These are phyloP conservation scores for Alethe diademata DNA, from an alignment of 2,113 vertebrate species.

Conservation along the genomic window DNA sequence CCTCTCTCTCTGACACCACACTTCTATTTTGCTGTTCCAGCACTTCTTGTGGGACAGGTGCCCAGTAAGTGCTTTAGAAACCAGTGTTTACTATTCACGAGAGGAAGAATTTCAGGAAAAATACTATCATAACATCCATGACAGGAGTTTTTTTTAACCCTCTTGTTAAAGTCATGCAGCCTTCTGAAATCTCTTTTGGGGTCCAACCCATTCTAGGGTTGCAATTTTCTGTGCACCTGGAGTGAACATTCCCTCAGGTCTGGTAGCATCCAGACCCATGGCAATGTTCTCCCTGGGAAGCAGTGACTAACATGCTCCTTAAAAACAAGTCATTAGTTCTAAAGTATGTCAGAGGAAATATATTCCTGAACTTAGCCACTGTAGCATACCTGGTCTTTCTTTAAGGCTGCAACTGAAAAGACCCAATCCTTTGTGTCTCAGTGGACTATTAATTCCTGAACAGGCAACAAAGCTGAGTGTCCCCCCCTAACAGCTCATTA, in stretches of 20 bases:
- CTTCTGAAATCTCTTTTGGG: not conserved
- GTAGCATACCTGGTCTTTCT: not conserved
- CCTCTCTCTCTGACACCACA: conserved; percentile 4
- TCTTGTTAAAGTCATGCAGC: not conserved
- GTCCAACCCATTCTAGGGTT: not conserved
- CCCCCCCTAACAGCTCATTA: not conserved
- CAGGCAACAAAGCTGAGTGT: not conserved
- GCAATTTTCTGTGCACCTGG: not conserved
- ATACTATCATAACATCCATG: not conserved
- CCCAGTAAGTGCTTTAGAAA: conserved; percentile 35
- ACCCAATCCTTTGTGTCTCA: not conserved
- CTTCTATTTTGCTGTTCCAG: conserved; percentile 33
- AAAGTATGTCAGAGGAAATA: not conserved
- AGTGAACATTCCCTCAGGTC: not conserved
- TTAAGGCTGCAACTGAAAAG: not conserved
- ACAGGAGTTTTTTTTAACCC: not conserved
- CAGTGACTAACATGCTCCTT: not conserved
- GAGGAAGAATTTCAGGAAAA: conserved; percentile 33
- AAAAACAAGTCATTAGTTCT: not conserved
- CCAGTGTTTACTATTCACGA: not conserved
- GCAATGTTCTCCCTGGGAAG: not conserved
- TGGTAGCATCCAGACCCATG: not conserved
- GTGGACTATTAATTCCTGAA: not conserved
- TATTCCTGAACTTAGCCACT: not conserved
- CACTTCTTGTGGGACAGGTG: conserved; percentile 43